These are phyloP conservation scores for Timema podura DNA, from an alignment of 2,888 invertebrate genomes.

Conservation along the genomic window DNA sequence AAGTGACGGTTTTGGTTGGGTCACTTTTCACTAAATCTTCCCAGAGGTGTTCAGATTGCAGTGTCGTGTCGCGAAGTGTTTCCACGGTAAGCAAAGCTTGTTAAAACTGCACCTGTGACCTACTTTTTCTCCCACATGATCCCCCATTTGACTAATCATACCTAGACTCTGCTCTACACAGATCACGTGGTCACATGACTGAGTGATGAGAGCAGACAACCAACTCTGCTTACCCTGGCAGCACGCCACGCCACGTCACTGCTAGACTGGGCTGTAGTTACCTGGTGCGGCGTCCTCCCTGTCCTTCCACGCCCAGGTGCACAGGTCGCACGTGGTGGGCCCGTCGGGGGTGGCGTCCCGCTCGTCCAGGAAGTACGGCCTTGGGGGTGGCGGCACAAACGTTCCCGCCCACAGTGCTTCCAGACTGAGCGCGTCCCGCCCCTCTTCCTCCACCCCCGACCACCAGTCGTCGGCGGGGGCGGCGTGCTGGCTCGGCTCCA, in stretches of 20 bases:
- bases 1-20: no score
- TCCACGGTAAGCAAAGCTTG: no score
- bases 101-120: no score
- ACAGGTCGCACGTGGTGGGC: constrained; percentile 68
- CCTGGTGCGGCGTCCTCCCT: constrained; percentile 56
- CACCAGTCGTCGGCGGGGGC: constrained; percentile 26
- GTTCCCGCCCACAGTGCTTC: constrained; percentile 43
- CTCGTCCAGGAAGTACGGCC: constrained; percentile 59
- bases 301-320: constrained; percentile 66
- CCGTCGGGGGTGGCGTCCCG: constrained; percentile 58
- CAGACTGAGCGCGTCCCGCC: constrained; percentile 36
- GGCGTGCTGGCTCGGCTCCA: constrained; percentile 6
- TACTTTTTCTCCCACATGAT: no score
- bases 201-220: no score
- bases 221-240: no score
- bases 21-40: no score
- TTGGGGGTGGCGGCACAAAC: constrained; percentile 62
- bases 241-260: no score
- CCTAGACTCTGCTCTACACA: no score
- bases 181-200: no score
- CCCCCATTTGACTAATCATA: no score
- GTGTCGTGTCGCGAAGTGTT: not conserved
- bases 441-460: constrained; percentile 29
- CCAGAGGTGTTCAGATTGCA: no score
- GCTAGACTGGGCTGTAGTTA: constrained; percentile 42